Conservation (phyloP, 2,888 invertebrate genomes). For the Laspeyria flexula region DNA sequence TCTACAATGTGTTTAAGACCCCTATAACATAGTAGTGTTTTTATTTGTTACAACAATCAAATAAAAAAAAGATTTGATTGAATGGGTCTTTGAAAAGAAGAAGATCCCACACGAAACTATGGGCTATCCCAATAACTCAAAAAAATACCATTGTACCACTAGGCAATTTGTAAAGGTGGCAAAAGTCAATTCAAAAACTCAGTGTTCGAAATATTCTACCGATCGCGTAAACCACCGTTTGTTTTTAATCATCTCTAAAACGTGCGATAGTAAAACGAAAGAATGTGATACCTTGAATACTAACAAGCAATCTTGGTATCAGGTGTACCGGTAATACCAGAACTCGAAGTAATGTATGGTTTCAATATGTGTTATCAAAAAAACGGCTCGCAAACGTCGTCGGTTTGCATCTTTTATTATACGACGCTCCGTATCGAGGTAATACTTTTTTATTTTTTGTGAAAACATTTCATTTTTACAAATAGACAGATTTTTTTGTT, state of each 20-base stretch:
- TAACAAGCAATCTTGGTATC: slow-evolving; percentile 59
- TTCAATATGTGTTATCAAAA: slow-evolving; percentile 63
- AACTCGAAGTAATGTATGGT: slow-evolving; percentile 64
- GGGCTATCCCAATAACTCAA: too few relatives aligned
- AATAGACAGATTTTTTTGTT: slow-evolving; percentile 15
- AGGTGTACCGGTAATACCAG: slow-evolving; percentile 64
- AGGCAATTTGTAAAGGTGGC: too few relatives aligned
- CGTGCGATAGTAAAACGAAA: slow-evolving; percentile 41
- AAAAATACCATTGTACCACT: too few relatives aligned
- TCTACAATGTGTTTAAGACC: too few relatives aligned
- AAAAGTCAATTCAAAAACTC: too few relatives aligned
- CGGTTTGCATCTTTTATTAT: slow-evolving; percentile 54
- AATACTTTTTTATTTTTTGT: slow-evolving; percentile 33
- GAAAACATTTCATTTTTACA: slow-evolving; percentile 16
- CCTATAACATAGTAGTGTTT: too few relatives aligned
- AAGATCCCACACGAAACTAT: too few relatives aligned
- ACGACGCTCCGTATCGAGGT: slow-evolving; percentile 33
- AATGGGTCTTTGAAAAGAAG: too few relatives aligned
- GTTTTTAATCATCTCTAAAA: slow-evolving; percentile 42
- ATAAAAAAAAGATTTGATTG: too few relatives aligned
- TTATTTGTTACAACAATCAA: too few relatives aligned
- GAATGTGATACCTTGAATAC: slow-evolving; percentile 63
- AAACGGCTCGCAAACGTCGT: slow-evolving; percentile 42
- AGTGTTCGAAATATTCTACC: slow-evolving; percentile 1
- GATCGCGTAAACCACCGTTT: slow-evolving; percentile 14